Evolutionary conservation across 1,140 invertebrate genomes (phyloP).

Genomic region (Gonatopus flavifemur): DNA sequence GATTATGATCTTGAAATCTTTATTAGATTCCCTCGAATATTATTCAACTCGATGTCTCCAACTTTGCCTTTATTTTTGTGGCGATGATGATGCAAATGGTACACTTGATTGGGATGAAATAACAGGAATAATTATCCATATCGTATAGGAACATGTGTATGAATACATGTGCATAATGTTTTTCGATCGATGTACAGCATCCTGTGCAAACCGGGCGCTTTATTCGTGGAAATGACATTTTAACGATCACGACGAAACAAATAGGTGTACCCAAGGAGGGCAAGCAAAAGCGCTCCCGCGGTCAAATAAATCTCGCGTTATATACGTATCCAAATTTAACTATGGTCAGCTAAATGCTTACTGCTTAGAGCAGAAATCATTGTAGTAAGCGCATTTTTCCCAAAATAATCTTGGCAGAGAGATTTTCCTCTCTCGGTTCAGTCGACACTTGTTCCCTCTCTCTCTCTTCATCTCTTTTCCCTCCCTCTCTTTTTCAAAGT

Average conservation of each 20-base stretch:
- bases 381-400: conserved; percentile 32
- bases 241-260: conserved; percentile 37
- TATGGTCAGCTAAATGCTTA: conserved; percentile 33
- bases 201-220: conserved; percentile 15
- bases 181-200: conserved; percentile 32
- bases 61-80: too few species aligned
- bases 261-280: conserved; percentile 29
- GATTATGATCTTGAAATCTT: too few species aligned
- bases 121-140: background rate
- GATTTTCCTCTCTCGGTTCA: conserved; percentile 16
- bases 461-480: too few species aligned
- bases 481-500: too few species aligned
- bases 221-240: conserved; percentile 44
- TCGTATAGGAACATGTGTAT: background rate
- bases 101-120: background rate
- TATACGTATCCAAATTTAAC: conserved; percentile 36
- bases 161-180: conserved; percentile 1
- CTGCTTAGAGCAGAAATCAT: conserved; percentile 29
- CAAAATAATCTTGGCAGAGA: conserved; percentile 35
- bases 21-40: too few species aligned
- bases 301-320: conserved; percentile 36
- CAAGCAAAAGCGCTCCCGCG: conserved; percentile 30
- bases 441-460: too few species aligned
- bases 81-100: too few species aligned
- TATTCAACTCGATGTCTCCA: too few species aligned